phyloP scores from a whole-genome alignment of 1,140 invertebrate genomes.

The Listronotus bonariensis region DNA sequence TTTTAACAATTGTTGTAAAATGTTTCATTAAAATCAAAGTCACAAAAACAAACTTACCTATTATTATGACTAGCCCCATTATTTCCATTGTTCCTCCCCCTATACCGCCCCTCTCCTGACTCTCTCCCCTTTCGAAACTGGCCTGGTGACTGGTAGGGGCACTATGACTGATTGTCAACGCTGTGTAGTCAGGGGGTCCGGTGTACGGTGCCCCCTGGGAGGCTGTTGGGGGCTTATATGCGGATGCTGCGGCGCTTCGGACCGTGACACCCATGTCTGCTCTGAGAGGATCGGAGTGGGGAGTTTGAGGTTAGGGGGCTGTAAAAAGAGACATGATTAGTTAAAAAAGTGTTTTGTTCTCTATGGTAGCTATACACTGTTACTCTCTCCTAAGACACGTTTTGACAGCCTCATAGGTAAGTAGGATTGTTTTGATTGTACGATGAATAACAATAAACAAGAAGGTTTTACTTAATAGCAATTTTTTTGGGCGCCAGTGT shows the following conservation, averaged over 20 bases:
- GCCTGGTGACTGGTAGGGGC: conserved; percentile 54
- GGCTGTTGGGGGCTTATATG: conserved; percentile 21
- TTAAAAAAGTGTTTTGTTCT: too few species aligned
- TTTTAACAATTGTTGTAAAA: background rate
- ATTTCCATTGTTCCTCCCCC: conserved; percentile 15
- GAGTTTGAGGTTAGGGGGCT: conserved; percentile 62
- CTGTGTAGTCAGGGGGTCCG: conserved; percentile 46
- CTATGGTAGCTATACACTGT: too few species aligned
- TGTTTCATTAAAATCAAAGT: background rate
- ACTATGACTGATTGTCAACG: conserved; percentile 52
- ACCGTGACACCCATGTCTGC: conserved; percentile 52
- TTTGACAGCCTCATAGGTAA: too few species aligned
- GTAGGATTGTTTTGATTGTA: too few species aligned
- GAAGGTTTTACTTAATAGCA: too few species aligned
- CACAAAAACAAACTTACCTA: conserved; percentile 14
- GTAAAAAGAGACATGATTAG: conserved; percentile 39
- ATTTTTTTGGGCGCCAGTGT: too few species aligned
- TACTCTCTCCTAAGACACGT: too few species aligned
- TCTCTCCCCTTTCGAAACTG: conserved; percentile 54
- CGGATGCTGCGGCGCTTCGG: conserved; percentile 44
- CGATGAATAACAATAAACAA: too few species aligned
- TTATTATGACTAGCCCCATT: conserved; percentile 29
- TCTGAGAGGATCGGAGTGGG: conserved; percentile 53
- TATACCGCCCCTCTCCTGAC: conserved; percentile 42
- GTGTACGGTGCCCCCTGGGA: conserved; percentile 8